A percentile compares a stretch with the other conserved stretches of the same genome.
These are phyloP conservation scores for Halcyon senegalensis DNA, from an alignment of 2,113 vertebrate species.

Conservation along the genomic window DNA sequence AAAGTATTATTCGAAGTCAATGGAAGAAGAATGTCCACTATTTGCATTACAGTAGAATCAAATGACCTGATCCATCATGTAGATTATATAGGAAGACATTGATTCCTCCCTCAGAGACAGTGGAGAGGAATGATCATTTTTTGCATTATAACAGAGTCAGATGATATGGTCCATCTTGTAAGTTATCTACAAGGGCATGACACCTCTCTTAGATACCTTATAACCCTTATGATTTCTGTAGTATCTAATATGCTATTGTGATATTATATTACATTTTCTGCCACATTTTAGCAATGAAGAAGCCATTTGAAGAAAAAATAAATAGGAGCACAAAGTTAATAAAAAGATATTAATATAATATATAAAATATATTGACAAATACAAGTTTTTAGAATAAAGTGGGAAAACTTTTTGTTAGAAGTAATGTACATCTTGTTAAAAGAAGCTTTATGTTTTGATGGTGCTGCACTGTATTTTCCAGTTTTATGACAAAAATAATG, in stretches of 20 bases:
- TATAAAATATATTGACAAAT: neutral
- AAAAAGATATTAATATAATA: neutral
- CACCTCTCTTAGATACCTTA: neutral
- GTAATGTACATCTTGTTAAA: neutral
- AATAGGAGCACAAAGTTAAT: neutral
- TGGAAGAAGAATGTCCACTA: neutral
- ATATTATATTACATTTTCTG: neutral
- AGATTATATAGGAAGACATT: neutral
- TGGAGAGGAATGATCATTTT: neutral
- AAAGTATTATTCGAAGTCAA: neutral
- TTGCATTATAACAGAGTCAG: neutral
- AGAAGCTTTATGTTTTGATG: neutral
- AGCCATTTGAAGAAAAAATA: neutral
- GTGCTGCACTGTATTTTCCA: neutral
- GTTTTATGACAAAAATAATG: neutral
- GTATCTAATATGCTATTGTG: neutral
- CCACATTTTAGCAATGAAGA: neutral
- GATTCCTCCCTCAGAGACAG: neutral
- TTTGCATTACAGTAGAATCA: neutral
- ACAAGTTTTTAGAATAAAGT: neutral
- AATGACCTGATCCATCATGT: neutral
- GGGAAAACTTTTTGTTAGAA: neutral
- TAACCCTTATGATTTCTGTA: neutral
- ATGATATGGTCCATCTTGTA: neutral
- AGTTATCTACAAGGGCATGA: neutral